Evolutionary conservation across 2,797 vertebrate genomes (phyloP), one percentile per base, ranked within the genome.

Genomic region (Alectoris magna): DNA sequence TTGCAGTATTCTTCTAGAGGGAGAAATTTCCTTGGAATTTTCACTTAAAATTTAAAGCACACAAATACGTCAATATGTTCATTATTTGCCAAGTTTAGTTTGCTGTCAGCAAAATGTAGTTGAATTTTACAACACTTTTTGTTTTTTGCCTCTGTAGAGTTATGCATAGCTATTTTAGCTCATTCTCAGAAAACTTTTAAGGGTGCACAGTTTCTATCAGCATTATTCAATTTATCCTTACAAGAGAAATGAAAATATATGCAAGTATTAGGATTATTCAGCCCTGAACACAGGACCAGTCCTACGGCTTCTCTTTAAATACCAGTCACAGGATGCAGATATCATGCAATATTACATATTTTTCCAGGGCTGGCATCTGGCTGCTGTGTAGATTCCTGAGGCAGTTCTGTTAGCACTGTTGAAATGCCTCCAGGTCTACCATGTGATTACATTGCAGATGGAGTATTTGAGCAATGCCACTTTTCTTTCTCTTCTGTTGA

Each of bases 351-450:
- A 29, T 67, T 73, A 66, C 83, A 31, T n/a, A 6, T 58, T 91
- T 88, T 82, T 58, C 64, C 79, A 77, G 58, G 74, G 59, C 70
- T 70, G 92, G 68, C 80, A 94, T 86, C 89, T 96, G 87, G 86
- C 86, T 91, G 60, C 86, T 78, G 93, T 85, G 74, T 69, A 68
- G n/a, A 73, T 74, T 96, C 90, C 90, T 48, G 58, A 64, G 95
- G 94, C 92, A 10, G 69, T 82, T 96, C 53, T 94, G 86, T 34
- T 41, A 53, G n/a, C 9, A 2, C 63, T 91, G 89, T 15, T 51
- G 49, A 77, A 39, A 66, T 82, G 90, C 70, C 94, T 94, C 58
- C 87, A 73, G 76, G 31, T 88, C 77, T 67, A 9, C 58, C 84
- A 24, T 9, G 56, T 82, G 73, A 73, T 21, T 43, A 41, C 66